phyloP scores from a whole-genome alignment of 2,888 invertebrate species.

The Morpho achilles region DNA sequence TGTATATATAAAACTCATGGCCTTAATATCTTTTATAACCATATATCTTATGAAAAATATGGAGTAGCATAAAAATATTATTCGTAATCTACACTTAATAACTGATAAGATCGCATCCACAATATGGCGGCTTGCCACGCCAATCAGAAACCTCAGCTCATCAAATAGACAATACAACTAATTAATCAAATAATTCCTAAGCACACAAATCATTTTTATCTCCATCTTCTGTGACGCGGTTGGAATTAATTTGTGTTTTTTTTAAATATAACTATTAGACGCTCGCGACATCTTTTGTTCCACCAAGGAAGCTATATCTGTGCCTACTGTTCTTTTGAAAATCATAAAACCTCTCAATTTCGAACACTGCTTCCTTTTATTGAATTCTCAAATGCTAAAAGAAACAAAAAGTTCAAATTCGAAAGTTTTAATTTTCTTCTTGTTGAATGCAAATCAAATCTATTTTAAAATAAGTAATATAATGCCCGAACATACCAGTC shows the following conservation, averaged over 20 bases:
- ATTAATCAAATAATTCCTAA: slow-evolving; percentile 39
- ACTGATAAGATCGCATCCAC: slow-evolving; percentile 16
- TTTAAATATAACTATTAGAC: slow-evolving; percentile 5
- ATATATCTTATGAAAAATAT: not conserved
- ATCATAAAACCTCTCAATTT: too few species aligned
- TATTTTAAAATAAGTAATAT: too few species aligned
- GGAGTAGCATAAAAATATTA: slow-evolving; percentile 10
- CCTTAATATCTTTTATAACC: too few species aligned
- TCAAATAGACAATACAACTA: slow-evolving; percentile 19
- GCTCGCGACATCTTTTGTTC: too few species aligned
- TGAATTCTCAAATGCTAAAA: too few species aligned
- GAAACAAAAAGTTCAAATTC: too few species aligned
- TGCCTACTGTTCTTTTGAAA: too few species aligned
- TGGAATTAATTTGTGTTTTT: slow-evolving; percentile 12
- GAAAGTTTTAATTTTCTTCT: too few species aligned
- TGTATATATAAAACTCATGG: too few species aligned
- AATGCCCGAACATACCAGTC: too few species aligned
- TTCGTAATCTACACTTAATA: slow-evolving; percentile 14
- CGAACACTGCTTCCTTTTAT: too few species aligned
- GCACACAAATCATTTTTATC: slow-evolving; percentile 38
- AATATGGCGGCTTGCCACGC: slow-evolving; percentile 19
- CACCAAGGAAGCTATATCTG: too few species aligned
- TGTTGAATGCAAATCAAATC: not conserved
- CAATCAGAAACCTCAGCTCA: slow-evolving; percentile 19
- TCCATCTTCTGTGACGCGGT: slow-evolving; percentile 24